Percentiles rank a stretch among this genome's conserved stretches.
Evolutionary conservation across 2,113 vertebrate species (phyloP).

Genomic region (Poeciliopsis occidentalis): DNA sequence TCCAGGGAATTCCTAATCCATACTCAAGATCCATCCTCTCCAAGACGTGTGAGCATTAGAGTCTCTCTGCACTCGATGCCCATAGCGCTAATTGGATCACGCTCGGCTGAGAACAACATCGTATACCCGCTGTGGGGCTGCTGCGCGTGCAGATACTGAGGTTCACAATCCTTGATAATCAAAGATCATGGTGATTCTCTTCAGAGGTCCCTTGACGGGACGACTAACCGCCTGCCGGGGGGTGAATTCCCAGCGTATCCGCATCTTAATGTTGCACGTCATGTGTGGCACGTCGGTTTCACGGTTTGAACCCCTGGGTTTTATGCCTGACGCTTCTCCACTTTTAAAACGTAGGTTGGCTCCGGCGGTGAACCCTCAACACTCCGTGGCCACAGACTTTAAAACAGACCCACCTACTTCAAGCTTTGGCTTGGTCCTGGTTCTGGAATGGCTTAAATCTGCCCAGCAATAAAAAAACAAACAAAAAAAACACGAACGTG

Average conservation of each 20-base stretch:
- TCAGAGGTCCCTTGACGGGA: slow-evolving; percentile 7
- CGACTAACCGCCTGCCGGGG: slow-evolving; percentile 8
- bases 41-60: slow-evolving; percentile 51
- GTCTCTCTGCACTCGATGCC: slow-evolving; percentile 32
- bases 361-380: slow-evolving; percentile 1
- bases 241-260: slow-evolving; percentile 10
- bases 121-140: slow-evolving; percentile 30
- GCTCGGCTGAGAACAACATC: slow-evolving; percentile 52
- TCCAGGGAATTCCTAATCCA: slow-evolving; percentile 62
- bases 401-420: slow-evolving; percentile 38
- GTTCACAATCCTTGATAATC: slow-evolving; percentile 27
- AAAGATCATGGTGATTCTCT: slow-evolving; percentile 32
- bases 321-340: slow-evolving; percentile 38
- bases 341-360: slow-evolving; percentile 30
- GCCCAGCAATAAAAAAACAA: slow-evolving; percentile 13
- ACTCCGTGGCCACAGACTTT: slow-evolving; percentile 16
- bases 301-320: slow-evolving; percentile 21
- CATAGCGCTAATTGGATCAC: slow-evolving; percentile 69
- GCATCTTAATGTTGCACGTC: slow-evolving; percentile 38
- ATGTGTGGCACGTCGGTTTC: slow-evolving; percentile 38
- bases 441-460: slow-evolving; percentile 4
- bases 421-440: slow-evolving; percentile 15
- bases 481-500: slow-evolving; percentile 4
- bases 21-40: slow-evolving; percentile 69
- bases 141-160: slow-evolving; percentile 9